Evolutionary conservation across 2,113 vertebrate genomes (phyloP).

Genomic region (Phalacrocorax carbo): DNA sequence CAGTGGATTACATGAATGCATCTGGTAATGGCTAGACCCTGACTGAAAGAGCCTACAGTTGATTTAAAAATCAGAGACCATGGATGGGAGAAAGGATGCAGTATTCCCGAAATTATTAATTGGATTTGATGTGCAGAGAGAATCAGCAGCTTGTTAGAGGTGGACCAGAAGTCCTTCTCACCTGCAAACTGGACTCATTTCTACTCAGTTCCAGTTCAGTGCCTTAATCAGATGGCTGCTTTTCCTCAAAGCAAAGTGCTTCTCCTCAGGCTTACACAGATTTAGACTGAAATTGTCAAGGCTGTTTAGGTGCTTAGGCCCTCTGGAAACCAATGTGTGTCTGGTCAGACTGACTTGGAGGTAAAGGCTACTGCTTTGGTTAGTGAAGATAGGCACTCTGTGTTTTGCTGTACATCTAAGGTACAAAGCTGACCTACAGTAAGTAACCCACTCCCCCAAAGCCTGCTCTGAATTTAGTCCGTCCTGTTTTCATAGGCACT

Average conservation of each 20-base stretch:
- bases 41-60: neutral
- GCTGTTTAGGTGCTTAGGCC: neutral
- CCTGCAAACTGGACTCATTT: neutral
- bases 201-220: neutral
- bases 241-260: neutral
- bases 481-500: neutral
- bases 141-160: neutral
- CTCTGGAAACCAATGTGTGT: neutral
- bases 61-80: neutral
- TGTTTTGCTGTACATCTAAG: neutral
- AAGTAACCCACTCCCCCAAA: neutral
- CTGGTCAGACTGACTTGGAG: neutral
- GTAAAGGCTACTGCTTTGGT: neutral
- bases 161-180: neutral
- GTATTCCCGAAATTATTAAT: neutral
- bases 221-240: neutral
- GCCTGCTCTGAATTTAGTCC: neutral
- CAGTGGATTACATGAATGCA: neutral
- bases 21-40: neutral
- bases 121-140: neutral
- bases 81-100: neutral
- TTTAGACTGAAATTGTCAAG: neutral
- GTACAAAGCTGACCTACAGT: neutral
- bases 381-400: neutral
- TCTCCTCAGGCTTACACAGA: neutral